Conservation (phyloP, 2,888 invertebrate genomes). For the Melolontha melolontha region DNA sequence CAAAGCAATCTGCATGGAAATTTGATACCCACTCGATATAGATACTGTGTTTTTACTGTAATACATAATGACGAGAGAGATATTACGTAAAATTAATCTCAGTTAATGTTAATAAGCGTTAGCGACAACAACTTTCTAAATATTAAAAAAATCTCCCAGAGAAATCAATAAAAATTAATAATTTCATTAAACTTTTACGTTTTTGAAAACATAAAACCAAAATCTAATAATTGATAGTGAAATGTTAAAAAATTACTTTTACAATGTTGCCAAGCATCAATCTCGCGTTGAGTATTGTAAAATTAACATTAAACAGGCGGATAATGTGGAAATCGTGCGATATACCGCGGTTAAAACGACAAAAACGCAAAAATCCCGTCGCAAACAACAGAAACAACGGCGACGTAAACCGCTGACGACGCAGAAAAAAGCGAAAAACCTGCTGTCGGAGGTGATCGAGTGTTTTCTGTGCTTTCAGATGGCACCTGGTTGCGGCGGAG, state of each 20-base stretch:
- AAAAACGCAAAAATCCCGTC: constrained; percentile 7
- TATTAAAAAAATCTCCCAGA: too few species aligned
- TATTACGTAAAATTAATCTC: too few species aligned
- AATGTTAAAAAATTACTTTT: constrained; percentile 17
- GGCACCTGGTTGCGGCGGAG: constrained; percentile 66
- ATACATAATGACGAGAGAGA: too few species aligned
- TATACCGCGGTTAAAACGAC: neutral
- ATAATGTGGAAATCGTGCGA: neutral
- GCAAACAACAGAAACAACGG: neutral
- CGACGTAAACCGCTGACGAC: neutral
- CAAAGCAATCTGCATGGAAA: constrained; percentile 9
- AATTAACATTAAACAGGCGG: neutral
- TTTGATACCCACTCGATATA: constrained; percentile 10
- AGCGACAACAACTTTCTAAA: too few species aligned
- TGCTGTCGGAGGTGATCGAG: constrained; percentile 36
- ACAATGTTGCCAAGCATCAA: constrained; percentile 3
- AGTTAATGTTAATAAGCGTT: too few species aligned
- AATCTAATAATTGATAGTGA: neutral
- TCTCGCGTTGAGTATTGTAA: constrained; percentile 2
- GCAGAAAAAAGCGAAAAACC: constrained; percentile 12
- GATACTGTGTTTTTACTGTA: neutral
- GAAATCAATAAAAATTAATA: too few species aligned
- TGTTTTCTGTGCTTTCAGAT: constrained; percentile 61
- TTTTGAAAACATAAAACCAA: neutral
- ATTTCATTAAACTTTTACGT: neutral